Evolutionary conservation across 2,888 invertebrate genomes (phyloP), one percentile per base, ranked within the genome.

Genomic region (Trachelus tabidus): DNA sequence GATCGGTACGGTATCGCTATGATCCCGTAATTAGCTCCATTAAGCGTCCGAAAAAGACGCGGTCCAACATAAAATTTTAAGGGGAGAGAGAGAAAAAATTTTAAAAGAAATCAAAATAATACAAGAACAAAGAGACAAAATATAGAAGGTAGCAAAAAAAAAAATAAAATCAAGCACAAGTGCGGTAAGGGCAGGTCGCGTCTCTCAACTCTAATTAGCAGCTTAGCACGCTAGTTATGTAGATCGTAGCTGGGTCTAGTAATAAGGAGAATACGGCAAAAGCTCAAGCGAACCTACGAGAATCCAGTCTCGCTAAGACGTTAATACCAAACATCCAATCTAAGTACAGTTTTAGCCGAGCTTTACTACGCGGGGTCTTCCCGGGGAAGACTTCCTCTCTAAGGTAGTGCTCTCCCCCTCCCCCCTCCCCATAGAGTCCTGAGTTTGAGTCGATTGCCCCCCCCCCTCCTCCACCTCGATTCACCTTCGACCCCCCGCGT

Each of bases 161-260:
- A n/a, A n/a, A 69, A 75, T 23, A 34, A 69, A 68, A 73, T 74
- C 69, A 79, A 75, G 80, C 77, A 76, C 77, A 79, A 76, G 75
- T 82, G 79, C 78, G 80, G 79, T 69, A 73, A 80, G 76, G 81
- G 34, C 81, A 74, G 69, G 34, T 75, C n/a, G 37, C 71, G 76
- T 73, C 77, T 79, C 76, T 75, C 77, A 79, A 80, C 80, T 81
- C 80, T 80, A 83, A 84, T 84, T 84, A 83, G 83, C 81, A 33
- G 71, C 71, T 71, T 71, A 71, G 71, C 71, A 11, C 15, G 56
- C 56, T 23, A 9, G 56, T 23, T 56, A 56, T 56, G 56, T 56
- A 56, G 56, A 56, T 56, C 23, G 23, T 23, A 56, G 23, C 56
- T 23, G 9, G 23, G 2, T 12, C 35, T 35, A 35, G 35, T 56